phyloP scores from a whole-genome alignment of 2,888 invertebrate genomes.

The Sphaerophoria rueppellii region DNA sequence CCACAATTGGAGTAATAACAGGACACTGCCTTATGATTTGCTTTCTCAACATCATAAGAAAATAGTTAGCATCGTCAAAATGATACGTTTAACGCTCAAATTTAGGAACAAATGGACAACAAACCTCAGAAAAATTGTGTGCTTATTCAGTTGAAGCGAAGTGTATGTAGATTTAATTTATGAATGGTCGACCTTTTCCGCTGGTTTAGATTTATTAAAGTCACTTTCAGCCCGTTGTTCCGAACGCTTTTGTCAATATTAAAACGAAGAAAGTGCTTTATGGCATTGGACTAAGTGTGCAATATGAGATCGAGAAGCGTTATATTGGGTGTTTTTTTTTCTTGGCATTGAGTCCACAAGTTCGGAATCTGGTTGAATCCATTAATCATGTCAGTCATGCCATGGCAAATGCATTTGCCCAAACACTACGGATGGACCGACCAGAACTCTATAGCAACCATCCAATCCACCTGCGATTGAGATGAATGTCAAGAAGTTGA shows the following conservation, averaged over 20 bases:
- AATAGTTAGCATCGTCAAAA: too few species aligned
- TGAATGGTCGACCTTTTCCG: constrained; percentile 26
- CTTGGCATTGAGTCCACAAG: constrained; percentile 26
- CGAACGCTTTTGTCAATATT: constrained; percentile 2
- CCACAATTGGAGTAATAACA: too few species aligned
- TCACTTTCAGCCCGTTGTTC: background rate
- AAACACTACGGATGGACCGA: background rate
- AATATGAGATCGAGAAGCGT: background rate
- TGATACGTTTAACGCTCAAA: too few species aligned
- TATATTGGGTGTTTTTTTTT: background rate
- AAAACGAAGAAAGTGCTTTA: constrained; percentile 4
- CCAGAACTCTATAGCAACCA: background rate
- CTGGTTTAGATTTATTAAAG: constrained; percentile 12
- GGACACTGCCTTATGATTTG: too few species aligned
- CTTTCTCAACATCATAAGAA: too few species aligned
- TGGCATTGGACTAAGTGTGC: background rate
- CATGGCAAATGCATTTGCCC: constrained; percentile 14
- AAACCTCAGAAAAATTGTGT: too few species aligned
- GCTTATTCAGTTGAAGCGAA: too few species aligned
- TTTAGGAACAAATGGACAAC: too few species aligned
- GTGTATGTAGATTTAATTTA: constrained; percentile 39
- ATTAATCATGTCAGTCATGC: constrained; percentile 25
- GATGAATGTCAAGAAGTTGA: constrained; percentile 47
- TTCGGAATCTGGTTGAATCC: constrained; percentile 26
- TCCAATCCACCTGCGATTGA: constrained; percentile 47